Percentiles rank a stretch among this genome's conserved stretches.
Evolutionary conservation across 2,797 vertebrate genomes (phyloP).

Genomic region (Luscinia luscinia): DNA sequence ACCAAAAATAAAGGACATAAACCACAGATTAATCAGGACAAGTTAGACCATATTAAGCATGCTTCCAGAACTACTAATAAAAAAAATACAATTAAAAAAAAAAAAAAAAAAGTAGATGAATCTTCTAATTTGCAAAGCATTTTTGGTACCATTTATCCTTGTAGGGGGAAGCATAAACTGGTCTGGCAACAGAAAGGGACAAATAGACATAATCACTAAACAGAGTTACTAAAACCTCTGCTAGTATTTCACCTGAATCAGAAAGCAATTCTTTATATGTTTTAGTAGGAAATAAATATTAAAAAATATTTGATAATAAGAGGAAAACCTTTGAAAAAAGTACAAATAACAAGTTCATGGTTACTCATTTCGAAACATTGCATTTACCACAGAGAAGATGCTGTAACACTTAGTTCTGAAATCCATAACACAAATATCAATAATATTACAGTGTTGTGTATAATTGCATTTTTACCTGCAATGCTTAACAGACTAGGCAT

Average conservation of each 20-base stretch:
- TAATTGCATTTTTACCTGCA: no score
- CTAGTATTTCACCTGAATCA: not conserved
- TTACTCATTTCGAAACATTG: no score
- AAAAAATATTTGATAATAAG: not conserved
- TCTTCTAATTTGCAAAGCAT: not conserved
- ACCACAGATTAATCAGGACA: not conserved
- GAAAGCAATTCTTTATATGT: not conserved
- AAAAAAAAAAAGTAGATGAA: not conserved
- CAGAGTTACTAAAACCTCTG: not conserved
- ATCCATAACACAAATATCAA: no score
- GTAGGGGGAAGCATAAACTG: not conserved
- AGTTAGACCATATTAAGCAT: not conserved
- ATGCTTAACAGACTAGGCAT: not conserved
- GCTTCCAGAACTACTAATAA: not conserved
- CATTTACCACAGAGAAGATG: no score
- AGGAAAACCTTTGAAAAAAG: not conserved
- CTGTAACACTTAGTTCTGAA: no score
- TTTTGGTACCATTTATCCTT: not conserved
- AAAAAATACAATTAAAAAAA: not conserved
- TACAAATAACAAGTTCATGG: not conserved
- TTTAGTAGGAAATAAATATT: not conserved
- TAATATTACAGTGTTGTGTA: no score
- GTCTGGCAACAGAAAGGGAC: not conserved
- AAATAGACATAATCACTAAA: not conserved
- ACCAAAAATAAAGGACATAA: not conserved